Percentiles rank a stretch among this genome's conserved stretches.
phyloP scores from a whole-genome alignment of 2,113 vertebrate species.

The Nothocercus nigrocapillus region DNA sequence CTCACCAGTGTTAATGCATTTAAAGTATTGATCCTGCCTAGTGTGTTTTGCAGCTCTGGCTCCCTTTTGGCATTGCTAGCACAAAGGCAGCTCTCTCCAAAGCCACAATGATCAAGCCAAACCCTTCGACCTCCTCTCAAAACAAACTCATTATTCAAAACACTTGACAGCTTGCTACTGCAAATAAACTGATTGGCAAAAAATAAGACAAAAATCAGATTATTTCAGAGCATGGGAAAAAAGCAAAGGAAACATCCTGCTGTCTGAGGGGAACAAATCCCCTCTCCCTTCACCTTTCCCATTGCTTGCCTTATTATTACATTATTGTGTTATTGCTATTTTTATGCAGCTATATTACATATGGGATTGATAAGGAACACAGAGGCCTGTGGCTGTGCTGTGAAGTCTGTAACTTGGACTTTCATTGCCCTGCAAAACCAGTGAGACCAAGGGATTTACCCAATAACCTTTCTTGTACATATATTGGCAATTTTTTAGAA shows the following conservation, averaged over 20 bases:
- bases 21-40: conserved; percentile 66
- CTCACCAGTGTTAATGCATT: conserved; percentile 68
- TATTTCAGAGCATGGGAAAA: conserved; percentile 13
- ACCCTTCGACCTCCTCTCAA: conserved; percentile 7
- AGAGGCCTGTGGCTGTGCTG: background rate
- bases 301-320: background rate
- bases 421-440: background rate
- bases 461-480: background rate
- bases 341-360: background rate
- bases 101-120: conserved; percentile 61
- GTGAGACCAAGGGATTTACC: background rate
- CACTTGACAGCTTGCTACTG: conserved; percentile 7
- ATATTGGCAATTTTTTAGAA: background rate
- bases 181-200: conserved; percentile 22
- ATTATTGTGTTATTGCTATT: background rate
- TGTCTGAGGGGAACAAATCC: background rate
- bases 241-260: conserved; percentile 16
- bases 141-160: conserved; percentile 71
- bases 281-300: background rate
- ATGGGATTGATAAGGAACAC: background rate
- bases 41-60: conserved; percentile 25
- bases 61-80: conserved; percentile 38
- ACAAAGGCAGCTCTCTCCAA: conserved; percentile 42
- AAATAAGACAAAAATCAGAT: background rate
- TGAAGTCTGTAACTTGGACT: background rate